Evolutionary conservation across 2,888 invertebrate genomes (phyloP), one percentile per base, ranked within the genome.

Genomic region (Petrolisthes manimaculis): DNA sequence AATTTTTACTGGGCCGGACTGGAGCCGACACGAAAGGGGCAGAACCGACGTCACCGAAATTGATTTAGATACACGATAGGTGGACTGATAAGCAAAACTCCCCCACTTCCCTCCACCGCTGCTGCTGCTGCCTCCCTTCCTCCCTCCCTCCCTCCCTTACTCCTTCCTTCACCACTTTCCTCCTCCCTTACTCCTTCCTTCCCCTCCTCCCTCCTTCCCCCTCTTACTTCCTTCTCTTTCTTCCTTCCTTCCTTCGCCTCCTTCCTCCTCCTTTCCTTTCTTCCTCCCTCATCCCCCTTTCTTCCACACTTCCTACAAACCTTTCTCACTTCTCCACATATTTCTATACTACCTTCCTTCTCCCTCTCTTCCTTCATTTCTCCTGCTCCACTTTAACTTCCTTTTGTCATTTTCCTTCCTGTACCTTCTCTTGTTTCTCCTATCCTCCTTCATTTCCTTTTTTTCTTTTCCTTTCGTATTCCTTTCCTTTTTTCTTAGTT

Each of bases 11-110:
- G n/a, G 71, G 12, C n/a, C 6, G 71, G 71, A 71, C 21, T 71
- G 6, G 71, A 71, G 21, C 71, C 12, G 14, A 71, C 71, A 71
- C 71, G 71, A 71, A 71, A 71, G n/a, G 71, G 71, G 71, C 71
- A 14, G 71, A n/a, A 6, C 71, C 6, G 21, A 71, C 71, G 71
- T 71, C 71, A 71, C 71, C 14, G 71, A 71, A 71, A 71, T 71
- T 71, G 71, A 71, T 71, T 71, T 71, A 71, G 71, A 71, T 71
- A 71, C 71, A 71, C 71, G 71, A 71, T 71, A 71, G n/a, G 18
- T 71, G 71, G 71, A 71, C n/a, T n/a, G 71, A 71, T 71, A 71
- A 71, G 71, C 71, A n/a, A n/a, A 71, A 71, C n/a, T n/a, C n/a
- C n/a, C 71, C n/a, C 71, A 6, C 71, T 37, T 71, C 71, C 12